These are phyloP conservation scores for Seladonia tumulorum DNA, from an alignment of 2,888 invertebrate genomes.

Conservation along the genomic window DNA sequence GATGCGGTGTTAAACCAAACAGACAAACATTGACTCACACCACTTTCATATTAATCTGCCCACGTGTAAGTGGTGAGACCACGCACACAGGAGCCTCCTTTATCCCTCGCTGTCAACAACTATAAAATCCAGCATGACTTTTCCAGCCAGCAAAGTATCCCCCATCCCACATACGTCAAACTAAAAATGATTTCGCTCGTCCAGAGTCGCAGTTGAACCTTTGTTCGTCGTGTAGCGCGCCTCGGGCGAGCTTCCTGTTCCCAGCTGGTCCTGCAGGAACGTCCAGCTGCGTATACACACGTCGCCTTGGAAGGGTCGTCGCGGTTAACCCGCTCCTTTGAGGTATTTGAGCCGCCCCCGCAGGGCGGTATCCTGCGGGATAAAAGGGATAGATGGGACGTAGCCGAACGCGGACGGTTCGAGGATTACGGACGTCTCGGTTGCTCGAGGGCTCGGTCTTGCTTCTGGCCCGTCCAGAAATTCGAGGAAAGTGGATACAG, in stretches of 20 bases:
- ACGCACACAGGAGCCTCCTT: no score
- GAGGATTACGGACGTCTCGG: constrained; percentile 58
- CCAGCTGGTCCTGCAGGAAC: constrained; percentile 14
- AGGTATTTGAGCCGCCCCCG: constrained; percentile 57
- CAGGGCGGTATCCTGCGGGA: constrained; percentile 45
- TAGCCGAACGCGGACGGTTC: constrained; percentile 45
- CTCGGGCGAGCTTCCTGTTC: constrained; percentile 17
- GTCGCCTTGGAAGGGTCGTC: constrained; percentile 14
- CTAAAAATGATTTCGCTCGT: background rate
- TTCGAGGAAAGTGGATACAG: constrained; percentile 63
- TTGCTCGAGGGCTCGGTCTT: constrained; percentile 55
- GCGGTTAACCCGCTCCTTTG: constrained; percentile 65
- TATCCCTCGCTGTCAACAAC: background rate
- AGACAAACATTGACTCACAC: background rate
- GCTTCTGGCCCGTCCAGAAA: constrained; percentile 55
- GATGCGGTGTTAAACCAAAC: background rate
- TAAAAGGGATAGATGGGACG: constrained; percentile 27
- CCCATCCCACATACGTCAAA: background rate
- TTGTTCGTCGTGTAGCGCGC: background rate
- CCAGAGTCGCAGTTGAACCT: background rate
- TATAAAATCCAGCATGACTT: background rate
- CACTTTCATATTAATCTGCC: no score
- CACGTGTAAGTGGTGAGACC: no score
- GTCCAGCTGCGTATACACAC: constrained; percentile 43
- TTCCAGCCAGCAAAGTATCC: background rate